Percentiles rank a stretch among this genome's conserved stretches.
phyloP scores from a whole-genome alignment of 23 tunicate genomes.

The Halocynthia aurantium region DNA sequence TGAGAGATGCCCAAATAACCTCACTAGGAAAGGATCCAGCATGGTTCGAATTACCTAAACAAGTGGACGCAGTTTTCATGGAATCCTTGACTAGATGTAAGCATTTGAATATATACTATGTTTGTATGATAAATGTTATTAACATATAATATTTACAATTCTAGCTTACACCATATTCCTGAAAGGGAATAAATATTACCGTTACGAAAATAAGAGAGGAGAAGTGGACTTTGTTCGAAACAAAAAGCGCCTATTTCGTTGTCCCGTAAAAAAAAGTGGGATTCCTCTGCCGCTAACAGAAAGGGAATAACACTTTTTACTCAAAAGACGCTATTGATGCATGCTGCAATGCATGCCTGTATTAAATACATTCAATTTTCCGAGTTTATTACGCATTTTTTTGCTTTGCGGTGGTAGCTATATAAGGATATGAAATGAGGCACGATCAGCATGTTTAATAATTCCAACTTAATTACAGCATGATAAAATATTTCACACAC shows the following conservation, averaged over 20 bases:
- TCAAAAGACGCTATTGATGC: too few species aligned
- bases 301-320: not conserved
- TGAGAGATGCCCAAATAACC: not conserved
- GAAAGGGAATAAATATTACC: conserved; percentile 12
- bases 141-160: not conserved
- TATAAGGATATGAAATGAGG: too few species aligned
- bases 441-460: too few species aligned
- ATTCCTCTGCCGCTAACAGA: conserved; percentile 13
- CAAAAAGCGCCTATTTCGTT: conserved; percentile 1
- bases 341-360: too few species aligned
- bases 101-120: not conserved
- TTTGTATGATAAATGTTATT: not conserved
- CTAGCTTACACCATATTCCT: conserved; percentile 26
- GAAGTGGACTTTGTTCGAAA: conserved; percentile 1
- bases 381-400: too few species aligned
- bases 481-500: too few species aligned
- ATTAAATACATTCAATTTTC: too few species aligned
- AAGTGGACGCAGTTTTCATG: conserved; percentile 19
- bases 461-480: too few species aligned
- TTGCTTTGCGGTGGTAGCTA: too few species aligned
- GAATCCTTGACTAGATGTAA: conserved; percentile 9
- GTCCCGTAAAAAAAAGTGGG: not conserved
- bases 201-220: conserved; percentile 8
- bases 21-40: not conserved
- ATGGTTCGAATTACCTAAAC: not conserved